Percentiles rank a stretch among this genome's conserved stretches.
These are phyloP conservation scores for Habrosyne pyritoides DNA, from an alignment of 2,888 invertebrate species.

Conservation along the genomic window DNA sequence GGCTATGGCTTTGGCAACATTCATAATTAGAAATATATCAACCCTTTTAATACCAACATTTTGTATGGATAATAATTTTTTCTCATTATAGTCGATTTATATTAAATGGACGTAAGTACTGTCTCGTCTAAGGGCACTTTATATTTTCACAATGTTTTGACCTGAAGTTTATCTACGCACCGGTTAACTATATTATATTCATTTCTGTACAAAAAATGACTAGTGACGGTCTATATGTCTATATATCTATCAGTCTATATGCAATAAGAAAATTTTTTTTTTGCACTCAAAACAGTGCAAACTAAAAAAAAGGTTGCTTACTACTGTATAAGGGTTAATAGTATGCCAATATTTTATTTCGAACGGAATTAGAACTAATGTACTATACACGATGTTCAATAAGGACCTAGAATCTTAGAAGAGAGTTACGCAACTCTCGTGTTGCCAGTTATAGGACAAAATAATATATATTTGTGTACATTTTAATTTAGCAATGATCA, in stretches of 20 bases:
- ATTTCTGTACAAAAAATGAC: too few relatives aligned
- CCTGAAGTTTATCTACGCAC: too few relatives aligned
- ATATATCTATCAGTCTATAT: too few relatives aligned
- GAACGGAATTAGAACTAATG: not conserved
- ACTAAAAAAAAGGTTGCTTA: too few relatives aligned
- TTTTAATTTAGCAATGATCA: conserved; percentile 29
- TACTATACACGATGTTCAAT: not conserved
- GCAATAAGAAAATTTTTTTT: too few relatives aligned
- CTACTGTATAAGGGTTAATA: not conserved
- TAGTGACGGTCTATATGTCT: too few relatives aligned
- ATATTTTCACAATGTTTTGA: not conserved
- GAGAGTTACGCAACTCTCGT: conserved; percentile 46
- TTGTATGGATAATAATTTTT: not conserved
- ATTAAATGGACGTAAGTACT: not conserved
- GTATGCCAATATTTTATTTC: not conserved
- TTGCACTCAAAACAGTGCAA: too few relatives aligned
- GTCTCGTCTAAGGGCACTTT: not conserved
- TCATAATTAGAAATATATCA: not conserved
- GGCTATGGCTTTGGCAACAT: not conserved
- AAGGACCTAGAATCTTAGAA: not conserved
- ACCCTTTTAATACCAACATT: too few relatives aligned
- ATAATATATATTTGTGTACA: not conserved
- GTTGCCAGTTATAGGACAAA: conserved; percentile 17
- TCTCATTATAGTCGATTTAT: not conserved
- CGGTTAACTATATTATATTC: too few relatives aligned